phyloP scores from a whole-genome alignment of 2,113 vertebrate species.

The Eurystomus gularis region DNA sequence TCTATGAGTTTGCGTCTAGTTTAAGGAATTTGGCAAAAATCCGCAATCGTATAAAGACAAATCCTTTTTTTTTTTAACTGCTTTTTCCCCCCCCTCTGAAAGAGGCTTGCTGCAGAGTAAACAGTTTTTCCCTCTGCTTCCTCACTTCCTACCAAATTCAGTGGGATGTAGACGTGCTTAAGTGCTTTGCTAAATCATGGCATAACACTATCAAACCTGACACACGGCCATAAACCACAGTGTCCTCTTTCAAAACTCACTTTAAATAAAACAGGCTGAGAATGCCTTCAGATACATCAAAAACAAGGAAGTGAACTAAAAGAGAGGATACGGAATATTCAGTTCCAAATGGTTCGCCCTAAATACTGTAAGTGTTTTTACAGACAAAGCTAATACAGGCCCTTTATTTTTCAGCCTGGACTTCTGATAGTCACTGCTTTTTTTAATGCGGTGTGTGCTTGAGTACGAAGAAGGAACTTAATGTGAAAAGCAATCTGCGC shows the following conservation, averaged over 20 bases:
- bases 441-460: neutral
- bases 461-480: neutral
- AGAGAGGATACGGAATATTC: neutral
- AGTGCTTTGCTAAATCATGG: slow-evolving; percentile 61
- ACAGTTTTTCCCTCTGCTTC: neutral
- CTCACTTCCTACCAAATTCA: slow-evolving; percentile 25
- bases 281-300: neutral
- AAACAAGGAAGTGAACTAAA: neutral
- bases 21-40: neutral
- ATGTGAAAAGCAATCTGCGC: slow-evolving; percentile 38
- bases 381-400: neutral
- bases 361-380: neutral
- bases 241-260: slow-evolving; percentile 11
- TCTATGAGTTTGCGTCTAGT: neutral
- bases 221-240: slow-evolving; percentile 45
- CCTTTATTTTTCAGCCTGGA: neutral
- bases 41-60: neutral
- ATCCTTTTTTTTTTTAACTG: neutral
- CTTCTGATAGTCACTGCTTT: neutral
- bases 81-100: neutral
- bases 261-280: slow-evolving; percentile 19
- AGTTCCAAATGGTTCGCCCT: neutral
- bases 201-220: slow-evolving; percentile 44
- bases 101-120: neutral
- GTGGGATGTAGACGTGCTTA: slow-evolving; percentile 33